phyloP scores from a whole-genome alignment of 1,140 invertebrate species.

The Hermetia illucens region DNA sequence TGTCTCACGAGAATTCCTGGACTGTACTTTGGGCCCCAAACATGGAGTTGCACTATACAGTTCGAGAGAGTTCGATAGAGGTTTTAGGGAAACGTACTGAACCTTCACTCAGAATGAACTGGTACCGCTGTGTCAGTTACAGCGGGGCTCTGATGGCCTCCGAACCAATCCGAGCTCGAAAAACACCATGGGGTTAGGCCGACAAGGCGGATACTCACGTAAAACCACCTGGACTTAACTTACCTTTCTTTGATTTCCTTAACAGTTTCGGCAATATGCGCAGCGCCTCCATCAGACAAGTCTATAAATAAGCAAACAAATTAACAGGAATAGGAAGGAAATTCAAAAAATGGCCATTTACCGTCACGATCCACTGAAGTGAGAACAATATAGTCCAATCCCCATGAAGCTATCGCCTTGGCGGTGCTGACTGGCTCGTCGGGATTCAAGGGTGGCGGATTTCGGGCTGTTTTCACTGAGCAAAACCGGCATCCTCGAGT shows the following conservation, averaged over 20 bases:
- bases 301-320: slow-evolving; percentile 36
- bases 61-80: too few species aligned
- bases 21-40: too few species aligned
- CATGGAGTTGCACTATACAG: too few species aligned
- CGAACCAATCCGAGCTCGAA: too few species aligned
- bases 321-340: slow-evolving; percentile 12
- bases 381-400: slow-evolving; percentile 92
- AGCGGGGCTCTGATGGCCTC: too few species aligned
- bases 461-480: slow-evolving; percentile 90
- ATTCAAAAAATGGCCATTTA: slow-evolving; percentile 6
- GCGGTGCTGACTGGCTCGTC: slow-evolving; percentile 90
- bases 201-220: too few species aligned
- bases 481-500: slow-evolving; percentile 92
- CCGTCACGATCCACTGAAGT: slow-evolving; percentile 96
- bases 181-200: too few species aligned
- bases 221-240: slow-evolving; percentile 10
- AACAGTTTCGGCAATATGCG: slow-evolving; percentile 86
- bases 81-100: too few species aligned
- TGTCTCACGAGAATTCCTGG: too few species aligned
- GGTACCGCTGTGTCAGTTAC: too few species aligned
- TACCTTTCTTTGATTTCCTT: slow-evolving; percentile 57
- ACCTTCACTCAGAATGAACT: too few species aligned
- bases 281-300: slow-evolving; percentile 78
- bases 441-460: slow-evolving; percentile 82
- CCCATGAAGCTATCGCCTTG: slow-evolving; percentile 83